phyloP scores from a whole-genome alignment of 2,113 vertebrate species.

The Chionis minor region DNA sequence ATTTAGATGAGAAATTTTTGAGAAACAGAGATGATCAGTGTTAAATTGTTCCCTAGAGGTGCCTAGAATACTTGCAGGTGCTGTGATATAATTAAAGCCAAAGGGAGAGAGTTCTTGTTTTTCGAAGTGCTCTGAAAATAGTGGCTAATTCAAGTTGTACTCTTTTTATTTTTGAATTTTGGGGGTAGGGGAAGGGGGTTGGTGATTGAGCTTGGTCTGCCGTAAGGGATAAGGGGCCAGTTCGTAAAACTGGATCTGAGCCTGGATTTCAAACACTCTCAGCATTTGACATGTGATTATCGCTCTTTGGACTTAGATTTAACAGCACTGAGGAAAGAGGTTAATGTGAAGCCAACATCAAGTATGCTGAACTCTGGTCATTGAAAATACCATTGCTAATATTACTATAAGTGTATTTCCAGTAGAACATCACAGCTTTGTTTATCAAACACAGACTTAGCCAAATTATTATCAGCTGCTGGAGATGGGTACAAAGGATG shows the following conservation, averaged over 20 bases:
- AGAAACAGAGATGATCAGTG: not conserved
- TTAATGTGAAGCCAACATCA: not conserved
- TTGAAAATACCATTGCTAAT: conserved; percentile 27
- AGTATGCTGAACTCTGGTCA: conserved; percentile 43
- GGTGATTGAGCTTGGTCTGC: not conserved
- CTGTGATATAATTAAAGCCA: not conserved
- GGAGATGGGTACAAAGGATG: conserved; percentile 47
- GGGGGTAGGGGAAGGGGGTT: not conserved
- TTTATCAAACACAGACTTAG: conserved; percentile 3
- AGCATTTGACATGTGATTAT: conserved; percentile 45
- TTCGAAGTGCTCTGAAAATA: not conserved
- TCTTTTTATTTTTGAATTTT: not conserved
- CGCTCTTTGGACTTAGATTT: not conserved
- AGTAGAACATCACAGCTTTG: conserved; percentile 45
- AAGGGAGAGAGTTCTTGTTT: not conserved
- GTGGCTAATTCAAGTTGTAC: not conserved
- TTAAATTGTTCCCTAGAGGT: not conserved
- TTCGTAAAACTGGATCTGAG: not conserved
- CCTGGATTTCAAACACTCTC: conserved; percentile 27
- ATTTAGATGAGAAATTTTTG: conserved; percentile 30
- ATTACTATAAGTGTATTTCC: conserved; percentile 32
- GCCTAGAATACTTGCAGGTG: conserved; percentile 27
- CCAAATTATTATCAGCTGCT: conserved; percentile 63
- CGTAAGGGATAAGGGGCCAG: not conserved
- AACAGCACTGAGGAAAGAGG: conserved; percentile 10